Conservation (phyloP, 1,140 invertebrate genomes). For the Cardiocondyla obscurior region DNA sequence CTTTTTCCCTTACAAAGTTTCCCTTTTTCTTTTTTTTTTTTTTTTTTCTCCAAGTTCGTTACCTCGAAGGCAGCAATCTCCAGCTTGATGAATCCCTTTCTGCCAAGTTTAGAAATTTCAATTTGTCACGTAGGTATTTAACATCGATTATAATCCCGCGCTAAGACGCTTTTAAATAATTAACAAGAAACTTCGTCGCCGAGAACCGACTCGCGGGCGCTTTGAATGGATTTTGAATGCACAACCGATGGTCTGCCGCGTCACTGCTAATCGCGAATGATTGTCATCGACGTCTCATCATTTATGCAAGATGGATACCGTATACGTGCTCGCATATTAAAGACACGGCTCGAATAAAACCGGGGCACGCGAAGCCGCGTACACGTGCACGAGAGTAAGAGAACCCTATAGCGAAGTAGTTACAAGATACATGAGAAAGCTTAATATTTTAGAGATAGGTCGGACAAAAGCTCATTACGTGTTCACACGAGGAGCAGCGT, state of each 20-base stretch:
- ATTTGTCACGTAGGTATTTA: neutral
- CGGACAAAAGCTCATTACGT: constrained; percentile 26
- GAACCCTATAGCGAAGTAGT: neutral
- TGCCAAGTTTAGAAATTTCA: neutral
- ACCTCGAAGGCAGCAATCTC: neutral
- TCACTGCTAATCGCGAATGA: neutral
- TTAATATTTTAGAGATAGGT: constrained; percentile 48
- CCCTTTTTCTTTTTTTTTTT: too few species aligned
- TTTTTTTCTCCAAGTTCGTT: neutral
- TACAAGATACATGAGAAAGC: constrained; percentile 24
- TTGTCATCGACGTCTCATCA: constrained; percentile 22
- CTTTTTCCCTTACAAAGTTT: neutral
- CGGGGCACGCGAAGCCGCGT: neutral
- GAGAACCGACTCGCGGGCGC: neutral
- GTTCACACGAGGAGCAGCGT: neutral
- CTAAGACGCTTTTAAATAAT: neutral
- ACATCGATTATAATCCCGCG: neutral
- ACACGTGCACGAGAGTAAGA: neutral
- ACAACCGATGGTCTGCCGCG: neutral
- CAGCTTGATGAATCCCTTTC: neutral
- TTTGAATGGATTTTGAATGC: neutral
- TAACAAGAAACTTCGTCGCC: neutral
- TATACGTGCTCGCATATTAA: constrained; percentile 23
- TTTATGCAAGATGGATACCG: neutral
- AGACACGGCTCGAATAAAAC: constrained; percentile 6